Conservation (phyloP, 2,888 invertebrate species). For the Neoitamus cyanurus region DNA sequence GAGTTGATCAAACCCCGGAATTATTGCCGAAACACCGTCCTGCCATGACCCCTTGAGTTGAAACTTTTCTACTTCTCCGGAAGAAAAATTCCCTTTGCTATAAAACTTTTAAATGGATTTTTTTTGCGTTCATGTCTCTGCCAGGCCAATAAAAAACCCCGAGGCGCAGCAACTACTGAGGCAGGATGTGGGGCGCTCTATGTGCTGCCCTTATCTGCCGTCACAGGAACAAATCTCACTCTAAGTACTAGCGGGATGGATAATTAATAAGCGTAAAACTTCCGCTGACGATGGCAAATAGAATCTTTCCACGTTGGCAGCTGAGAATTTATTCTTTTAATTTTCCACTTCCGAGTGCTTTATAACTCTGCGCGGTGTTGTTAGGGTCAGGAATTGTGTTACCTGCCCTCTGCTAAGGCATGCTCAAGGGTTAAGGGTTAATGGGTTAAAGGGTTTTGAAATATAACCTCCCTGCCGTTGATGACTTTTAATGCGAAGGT, state of each 20-base stretch:
- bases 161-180: background rate
- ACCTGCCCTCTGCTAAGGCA: background rate
- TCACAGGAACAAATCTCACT: constrained; percentile 23
- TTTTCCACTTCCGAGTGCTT: constrained; percentile 17
- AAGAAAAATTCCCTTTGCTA: constrained; percentile 15
- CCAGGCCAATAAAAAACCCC: constrained; percentile 19
- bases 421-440: background rate
- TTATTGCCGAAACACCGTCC: constrained; percentile 33
- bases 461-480: background rate
- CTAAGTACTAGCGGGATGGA: constrained; percentile 25
- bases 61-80: constrained; percentile 36
- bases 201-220: background rate
- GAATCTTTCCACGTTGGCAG: constrained; percentile 28
- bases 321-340: constrained; percentile 24
- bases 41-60: constrained; percentile 18
- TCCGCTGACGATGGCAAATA: constrained; percentile 39
- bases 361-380: background rate
- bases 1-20: constrained; percentile 19
- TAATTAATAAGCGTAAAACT: constrained; percentile 43
- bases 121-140: constrained; percentile 26
- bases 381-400: background rate
- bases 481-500: background rate
- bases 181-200: background rate
- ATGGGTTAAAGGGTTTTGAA: background rate
- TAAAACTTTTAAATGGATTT: constrained; percentile 47